Percentiles rank a stretch among this genome's conserved stretches.
Conservation (phyloP, 2,797 vertebrate species). For the Momotus momota region DNA sequence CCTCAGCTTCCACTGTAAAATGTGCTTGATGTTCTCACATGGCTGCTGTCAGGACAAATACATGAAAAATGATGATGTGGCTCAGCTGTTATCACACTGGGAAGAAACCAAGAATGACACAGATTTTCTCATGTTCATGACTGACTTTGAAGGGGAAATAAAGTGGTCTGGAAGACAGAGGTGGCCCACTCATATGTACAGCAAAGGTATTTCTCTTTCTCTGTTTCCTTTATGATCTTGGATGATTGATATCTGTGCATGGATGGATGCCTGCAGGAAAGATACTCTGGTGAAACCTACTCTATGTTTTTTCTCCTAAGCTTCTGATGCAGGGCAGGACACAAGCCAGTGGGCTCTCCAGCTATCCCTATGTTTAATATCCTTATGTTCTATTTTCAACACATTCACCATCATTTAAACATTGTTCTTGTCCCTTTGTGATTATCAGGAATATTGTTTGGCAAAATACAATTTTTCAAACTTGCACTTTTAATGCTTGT, state of each 20-base stretch:
- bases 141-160: conserved; percentile 10
- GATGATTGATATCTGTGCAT: background rate
- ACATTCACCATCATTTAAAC: background rate
- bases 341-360: background rate
- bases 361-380: background rate
- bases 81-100: background rate
- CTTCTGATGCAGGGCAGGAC: background rate
- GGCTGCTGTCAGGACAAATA: background rate
- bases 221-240: background rate
- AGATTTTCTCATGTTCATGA: background rate
- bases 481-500: background rate
- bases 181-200: background rate
- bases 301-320: background rate
- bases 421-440: background rate
- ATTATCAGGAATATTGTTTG: background rate
- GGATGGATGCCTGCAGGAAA: background rate
- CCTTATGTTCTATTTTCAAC: background rate
- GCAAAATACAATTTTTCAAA: background rate
- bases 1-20: conserved; percentile 8
- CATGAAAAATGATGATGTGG: background rate
- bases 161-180: background rate
- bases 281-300: background rate
- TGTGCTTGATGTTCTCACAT: background rate
- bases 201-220: background rate
- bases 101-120: conserved; percentile 10